Conservation (phyloP, 2,797 vertebrate species). For the Gymnothorax reevesii region DNA sequence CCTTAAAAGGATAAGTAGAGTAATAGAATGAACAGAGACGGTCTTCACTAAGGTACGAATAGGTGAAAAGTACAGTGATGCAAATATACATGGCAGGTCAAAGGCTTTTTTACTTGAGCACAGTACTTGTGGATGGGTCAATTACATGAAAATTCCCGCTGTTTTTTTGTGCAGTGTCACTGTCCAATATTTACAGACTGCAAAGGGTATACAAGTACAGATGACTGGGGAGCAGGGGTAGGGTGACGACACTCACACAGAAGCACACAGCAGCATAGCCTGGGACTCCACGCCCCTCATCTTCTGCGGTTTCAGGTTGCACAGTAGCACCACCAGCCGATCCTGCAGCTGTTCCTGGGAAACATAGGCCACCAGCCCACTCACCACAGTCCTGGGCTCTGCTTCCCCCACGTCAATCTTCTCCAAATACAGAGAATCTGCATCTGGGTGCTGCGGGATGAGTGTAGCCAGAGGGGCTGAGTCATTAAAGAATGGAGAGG, state of each 20-base stretch:
- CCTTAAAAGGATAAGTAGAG: neutral
- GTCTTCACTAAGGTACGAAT: neutral
- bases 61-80: neutral
- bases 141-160: too few relatives aligned
- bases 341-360: constrained; percentile 85
- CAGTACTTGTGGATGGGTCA: too few relatives aligned
- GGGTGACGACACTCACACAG: constrained; percentile 73
- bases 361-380: constrained; percentile 88
- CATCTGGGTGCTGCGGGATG: constrained; percentile 85
- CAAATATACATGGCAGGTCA: too few relatives aligned
- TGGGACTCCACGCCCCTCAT: constrained; percentile 96
- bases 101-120: too few relatives aligned
- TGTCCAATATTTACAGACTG: too few relatives aligned
- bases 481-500: neutral
- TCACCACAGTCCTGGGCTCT: constrained; percentile 88
- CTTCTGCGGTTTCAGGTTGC: constrained; percentile 96
- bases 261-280: constrained; percentile 94
- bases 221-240: neutral
- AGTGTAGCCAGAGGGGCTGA: neutral
- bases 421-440: constrained; percentile 90
- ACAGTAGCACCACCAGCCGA: constrained; percentile 87
- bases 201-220: neutral
- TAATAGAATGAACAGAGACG: neutral
- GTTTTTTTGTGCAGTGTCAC: too few relatives aligned
- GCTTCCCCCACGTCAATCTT: constrained; percentile 91